Evolutionary conservation across 2,113 vertebrate species (phyloP), one percentile per base, ranked within the genome.

Genomic region (Varanus komodoensis): DNA sequence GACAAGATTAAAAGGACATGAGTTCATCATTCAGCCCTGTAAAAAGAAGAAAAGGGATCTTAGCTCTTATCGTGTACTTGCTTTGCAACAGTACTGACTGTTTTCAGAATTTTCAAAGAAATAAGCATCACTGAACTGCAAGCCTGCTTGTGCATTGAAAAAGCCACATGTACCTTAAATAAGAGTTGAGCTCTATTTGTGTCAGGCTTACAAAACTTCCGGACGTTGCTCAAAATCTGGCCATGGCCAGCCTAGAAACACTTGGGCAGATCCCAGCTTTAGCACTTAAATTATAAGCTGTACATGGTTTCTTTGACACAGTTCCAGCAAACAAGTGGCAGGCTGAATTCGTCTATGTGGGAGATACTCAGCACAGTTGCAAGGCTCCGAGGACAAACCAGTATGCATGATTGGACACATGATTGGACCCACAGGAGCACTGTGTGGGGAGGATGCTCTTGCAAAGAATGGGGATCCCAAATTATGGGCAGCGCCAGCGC

Each of bases 221-320:
- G 82, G 84, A 89, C 81, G 17, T 90, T n/a, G 90, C 89, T 91
- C 67, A 75, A 94, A 94, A 44, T 32, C 89, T 48, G 77, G 44
- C 1, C 92, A 85, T 93, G 92, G 90, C 86, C 81, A 34, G 38
- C 87, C 86, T 57, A 61, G 38, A 67, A 93, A 91, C 0, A 44
- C 91, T 93, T 73, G 86, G 92, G 94, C 93, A 95, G 90, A 92
- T 89, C 87, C 93, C 94, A 89, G 93, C 95, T 96, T 96, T 94
- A 95, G 95, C 94, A 84, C 94, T 89, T 93, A 96, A 96, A 96
- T 96, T 96, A 95, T 95, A 96, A 95, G 94, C 93, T 89, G 44
- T 9, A 89, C 90, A 0, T 88, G 89, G 92, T 1, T 87, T 75
- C 75, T 89, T 95, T 96, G 95, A 92, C 93, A 87, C 1, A 0